Conservation (phyloP, 2,113 vertebrate species). For the Pangasianodon hypophthalmus region DNA sequence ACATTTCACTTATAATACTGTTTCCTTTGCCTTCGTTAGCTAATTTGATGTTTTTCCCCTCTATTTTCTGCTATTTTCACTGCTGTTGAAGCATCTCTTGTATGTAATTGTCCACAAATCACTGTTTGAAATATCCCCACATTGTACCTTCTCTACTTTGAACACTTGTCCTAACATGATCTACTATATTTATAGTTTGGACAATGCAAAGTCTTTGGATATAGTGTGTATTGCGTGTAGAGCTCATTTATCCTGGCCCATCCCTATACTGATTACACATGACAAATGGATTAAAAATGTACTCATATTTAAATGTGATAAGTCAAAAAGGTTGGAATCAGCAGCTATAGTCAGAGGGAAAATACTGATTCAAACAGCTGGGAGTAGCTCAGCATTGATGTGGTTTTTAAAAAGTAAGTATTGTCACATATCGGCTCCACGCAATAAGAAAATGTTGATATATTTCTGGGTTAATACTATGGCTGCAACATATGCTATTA, state of each 20-base stretch:
- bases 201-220: not conserved
- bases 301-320: slow-evolving; percentile 26
- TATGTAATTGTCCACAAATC: not conserved
- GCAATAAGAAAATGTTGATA: not conserved
- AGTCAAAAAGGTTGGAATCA: not conserved
- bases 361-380: not conserved
- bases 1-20: not conserved
- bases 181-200: not conserved
- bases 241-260: not conserved
- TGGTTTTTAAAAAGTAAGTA: not conserved
- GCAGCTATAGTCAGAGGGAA: not conserved
- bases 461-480: not conserved
- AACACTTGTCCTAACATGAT: not conserved
- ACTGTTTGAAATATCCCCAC: not conserved
- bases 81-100: not conserved
- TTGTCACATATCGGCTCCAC: not conserved
- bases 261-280: not conserved
- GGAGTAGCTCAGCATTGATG: not conserved
- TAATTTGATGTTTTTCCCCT: not conserved
- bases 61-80: not conserved
- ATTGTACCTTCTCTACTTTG: not conserved
- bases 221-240: not conserved
- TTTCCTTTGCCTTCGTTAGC: not conserved
- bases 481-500: not conserved
- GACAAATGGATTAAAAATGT: not conserved